These are phyloP conservation scores for Ictalurus punctatus DNA, from an alignment of 2,113 vertebrate genomes.

Conservation along the genomic window DNA sequence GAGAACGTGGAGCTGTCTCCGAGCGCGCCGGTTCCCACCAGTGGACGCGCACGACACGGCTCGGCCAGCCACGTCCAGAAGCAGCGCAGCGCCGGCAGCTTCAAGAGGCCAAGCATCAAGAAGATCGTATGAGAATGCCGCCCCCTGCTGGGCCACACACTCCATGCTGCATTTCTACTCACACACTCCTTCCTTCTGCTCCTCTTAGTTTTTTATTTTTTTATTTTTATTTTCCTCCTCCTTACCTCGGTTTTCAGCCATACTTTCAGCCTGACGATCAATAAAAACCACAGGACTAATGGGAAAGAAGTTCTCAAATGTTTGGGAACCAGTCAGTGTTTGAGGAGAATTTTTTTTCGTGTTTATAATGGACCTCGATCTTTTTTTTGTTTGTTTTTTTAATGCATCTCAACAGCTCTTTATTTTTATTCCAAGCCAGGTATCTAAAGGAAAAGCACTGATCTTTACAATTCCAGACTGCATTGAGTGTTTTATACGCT, in stretches of 20 bases:
- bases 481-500: conserved; percentile 28
- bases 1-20: conserved; percentile 97
- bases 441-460: conserved; percentile 7
- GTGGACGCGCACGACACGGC: conserved; percentile 92
- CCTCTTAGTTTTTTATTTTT: not conserved
- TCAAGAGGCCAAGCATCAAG: conserved; percentile 96
- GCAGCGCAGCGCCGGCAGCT: conserved; percentile 95
- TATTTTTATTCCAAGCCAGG: too few relatives aligned
- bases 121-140: conserved; percentile 86
- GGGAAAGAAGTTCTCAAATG: not conserved
- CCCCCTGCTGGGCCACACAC: not conserved
- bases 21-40: conserved; percentile 71
- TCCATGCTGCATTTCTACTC: conserved; percentile 19
- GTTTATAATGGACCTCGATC: not conserved
- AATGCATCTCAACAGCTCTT: not conserved
- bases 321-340: conserved; percentile 7
- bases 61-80: conserved; percentile 98
- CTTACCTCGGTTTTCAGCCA: not conserved
- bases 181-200: not conserved
- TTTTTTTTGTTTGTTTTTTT: not conserved
- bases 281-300: not conserved
- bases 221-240: not conserved
- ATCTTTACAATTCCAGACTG: not conserved
- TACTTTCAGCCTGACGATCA: not conserved
- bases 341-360: not conserved